Evolutionary conservation across 2,797 vertebrate genomes (phyloP).

Genomic region (Fratercula arctica): DNA sequence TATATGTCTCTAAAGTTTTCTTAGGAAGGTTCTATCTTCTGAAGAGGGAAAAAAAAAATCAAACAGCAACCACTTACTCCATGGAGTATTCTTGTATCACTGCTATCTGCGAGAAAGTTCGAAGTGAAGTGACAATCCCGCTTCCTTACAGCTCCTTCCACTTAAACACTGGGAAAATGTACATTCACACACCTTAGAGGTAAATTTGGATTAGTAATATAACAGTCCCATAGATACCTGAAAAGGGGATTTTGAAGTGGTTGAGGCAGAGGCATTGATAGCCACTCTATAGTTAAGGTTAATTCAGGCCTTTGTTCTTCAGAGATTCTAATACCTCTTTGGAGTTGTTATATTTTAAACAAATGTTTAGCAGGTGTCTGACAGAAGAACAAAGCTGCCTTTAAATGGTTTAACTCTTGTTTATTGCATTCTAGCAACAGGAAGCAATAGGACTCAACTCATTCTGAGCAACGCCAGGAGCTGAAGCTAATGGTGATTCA

Average conservation of each 20-base stretch:
- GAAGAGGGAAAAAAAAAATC: not conserved
- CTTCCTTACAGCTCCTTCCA: not conserved
- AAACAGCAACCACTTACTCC: not conserved
- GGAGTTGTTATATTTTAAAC: constrained; percentile 49
- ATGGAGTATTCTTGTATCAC: not conserved
- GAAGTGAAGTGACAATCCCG: constrained; percentile 12
- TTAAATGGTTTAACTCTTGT: constrained; percentile 64
- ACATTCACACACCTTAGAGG: not conserved
- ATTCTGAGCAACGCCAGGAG: constrained; percentile 41
- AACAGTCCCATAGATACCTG: not conserved
- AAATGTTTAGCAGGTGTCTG: constrained; percentile 41
- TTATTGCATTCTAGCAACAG: constrained; percentile 43
- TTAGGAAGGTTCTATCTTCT: constrained; percentile 41
- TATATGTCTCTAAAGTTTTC: constrained; percentile 62
- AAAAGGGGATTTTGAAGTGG: not conserved
- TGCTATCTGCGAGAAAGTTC: not conserved
- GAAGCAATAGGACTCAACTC: constrained; percentile 50
- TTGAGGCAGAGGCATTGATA: not conserved
- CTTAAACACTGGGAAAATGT: not conserved
- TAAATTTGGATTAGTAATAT: constrained; percentile 8
- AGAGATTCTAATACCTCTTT: constrained; percentile 23
- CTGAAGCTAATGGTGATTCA: constrained; percentile 68
- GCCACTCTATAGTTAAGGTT: constrained; percentile 12
- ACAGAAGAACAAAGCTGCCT: constrained; percentile 56
- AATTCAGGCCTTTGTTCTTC: constrained; percentile 50